phyloP scores from a whole-genome alignment of 2,113 vertebrate species.

The Neolamprologus sp. region DNA sequence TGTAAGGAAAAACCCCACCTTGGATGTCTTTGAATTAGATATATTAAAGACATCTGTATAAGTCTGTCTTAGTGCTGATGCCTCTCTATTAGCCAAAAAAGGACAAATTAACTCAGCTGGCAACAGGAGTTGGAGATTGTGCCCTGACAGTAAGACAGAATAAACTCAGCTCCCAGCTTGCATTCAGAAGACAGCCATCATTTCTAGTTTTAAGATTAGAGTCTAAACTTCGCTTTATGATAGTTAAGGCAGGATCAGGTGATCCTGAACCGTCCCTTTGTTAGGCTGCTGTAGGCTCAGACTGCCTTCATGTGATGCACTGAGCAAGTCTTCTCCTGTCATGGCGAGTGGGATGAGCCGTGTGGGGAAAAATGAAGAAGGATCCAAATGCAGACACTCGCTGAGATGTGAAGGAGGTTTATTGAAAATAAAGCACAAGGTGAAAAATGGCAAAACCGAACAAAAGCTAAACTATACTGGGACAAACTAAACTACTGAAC shows the following conservation, averaged over 20 bases:
- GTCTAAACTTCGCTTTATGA: not conserved
- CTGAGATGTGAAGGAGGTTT: not conserved
- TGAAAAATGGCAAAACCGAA: not conserved
- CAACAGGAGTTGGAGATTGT: not conserved
- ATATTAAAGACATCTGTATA: constrained; percentile 14
- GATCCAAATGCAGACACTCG: not conserved
- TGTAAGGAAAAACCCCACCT: not conserved
- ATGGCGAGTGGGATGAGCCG: not conserved
- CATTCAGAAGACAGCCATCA: not conserved
- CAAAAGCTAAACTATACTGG: not conserved
- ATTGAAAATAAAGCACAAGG: not conserved
- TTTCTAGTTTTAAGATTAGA: not conserved
- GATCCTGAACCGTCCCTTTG: not conserved
- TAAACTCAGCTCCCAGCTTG: not conserved
- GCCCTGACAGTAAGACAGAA: not conserved
- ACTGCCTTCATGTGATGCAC: not conserved
- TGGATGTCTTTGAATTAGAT: constrained; percentile 13
- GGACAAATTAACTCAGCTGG: not conserved
- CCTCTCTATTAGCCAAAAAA: not conserved
- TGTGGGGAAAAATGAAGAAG: not conserved
- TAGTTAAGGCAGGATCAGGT: not conserved
- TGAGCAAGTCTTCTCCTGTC: not conserved
- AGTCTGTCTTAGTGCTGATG: not conserved
- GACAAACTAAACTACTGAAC: not conserved
- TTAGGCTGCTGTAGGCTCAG: not conserved